Base-by-base conservation (phyloP, 2,888 invertebrate species). In the Phymatocera aterrima region DNA sequence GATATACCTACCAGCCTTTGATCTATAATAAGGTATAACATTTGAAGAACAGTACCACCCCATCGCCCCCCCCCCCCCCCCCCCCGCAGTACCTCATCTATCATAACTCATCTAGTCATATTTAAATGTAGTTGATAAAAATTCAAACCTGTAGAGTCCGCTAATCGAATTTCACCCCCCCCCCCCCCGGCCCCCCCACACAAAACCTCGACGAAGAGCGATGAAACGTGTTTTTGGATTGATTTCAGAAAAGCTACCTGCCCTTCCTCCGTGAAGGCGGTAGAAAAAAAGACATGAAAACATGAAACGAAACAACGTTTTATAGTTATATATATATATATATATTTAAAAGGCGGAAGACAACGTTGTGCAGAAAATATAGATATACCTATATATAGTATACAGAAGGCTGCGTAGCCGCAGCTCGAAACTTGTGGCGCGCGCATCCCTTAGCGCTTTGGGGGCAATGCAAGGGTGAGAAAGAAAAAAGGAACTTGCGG, bases 401-500 rank as follows among this genome's bases (percentile, higher is more conserved):
- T 54, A n/a, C 10, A 37, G 37, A 12, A 46, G 68, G 43, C 68
- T 21, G 43, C 51, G 34, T 8, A 24, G 37, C 34, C 61, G 10
- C 34, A 64, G 61, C 61, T 64, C 37, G 57, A 57, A 64, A 64
- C n/a, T n/a, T 64, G 48, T 18, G n/a, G 75, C 75, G 75, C 75
- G 75, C 75, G 75, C 75, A 75, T 24, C 75, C 24, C 57, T 75
- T n/a, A 21, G 40, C 24, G 65, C 40, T n/a, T n/a, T 28, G 31
- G 18, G 12, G 18, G 43, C 78, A 83, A 83, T 79, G 78, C 61
- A 77, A 70, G 77, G 80, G 79, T 78, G 65, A 77, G 74, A 77
- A 77, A 78, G 79, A 75, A 80, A 80, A 80, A 80, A 74, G 75
- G 77, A 61, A 82, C 78, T 81, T 77, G 72, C 79, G 79, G 79